These are phyloP conservation scores for Hydrolagus colliei DNA, from an alignment of 2,797 vertebrate genomes.

Conservation along the genomic window DNA sequence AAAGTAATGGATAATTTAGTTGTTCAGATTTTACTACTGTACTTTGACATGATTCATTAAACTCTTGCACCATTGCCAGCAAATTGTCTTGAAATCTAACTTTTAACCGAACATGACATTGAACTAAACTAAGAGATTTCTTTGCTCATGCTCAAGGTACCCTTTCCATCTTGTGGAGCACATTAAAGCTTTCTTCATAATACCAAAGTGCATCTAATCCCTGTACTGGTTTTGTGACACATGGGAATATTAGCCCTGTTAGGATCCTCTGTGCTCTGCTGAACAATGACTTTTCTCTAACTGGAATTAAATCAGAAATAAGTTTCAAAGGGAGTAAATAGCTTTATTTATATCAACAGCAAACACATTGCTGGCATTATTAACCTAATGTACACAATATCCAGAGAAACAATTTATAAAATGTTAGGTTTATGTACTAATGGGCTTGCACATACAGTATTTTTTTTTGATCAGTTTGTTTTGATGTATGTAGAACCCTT, in stretches of 20 bases:
- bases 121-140: neutral
- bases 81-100: neutral
- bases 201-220: neutral
- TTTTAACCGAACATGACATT: neutral
- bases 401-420: too few relatives aligned
- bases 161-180: neutral
- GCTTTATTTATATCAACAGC: neutral
- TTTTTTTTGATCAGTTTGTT: too few relatives aligned
- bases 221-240: neutral
- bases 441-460: too few relatives aligned
- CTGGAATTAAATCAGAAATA: neutral
- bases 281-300: neutral
- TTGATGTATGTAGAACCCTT: too few relatives aligned
- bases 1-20: neutral
- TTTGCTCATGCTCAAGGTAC: neutral
- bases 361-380: neutral
- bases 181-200: neutral
- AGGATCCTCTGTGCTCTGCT: neutral
- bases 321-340: conserved; percentile 4
- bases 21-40: neutral
- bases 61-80: neutral
- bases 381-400: neutral
- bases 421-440: too few relatives aligned
- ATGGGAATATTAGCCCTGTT: neutral
- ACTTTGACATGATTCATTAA: neutral